Base-by-base conservation (phyloP, 2,888 invertebrate species). In the Sisyra nigra region DNA sequence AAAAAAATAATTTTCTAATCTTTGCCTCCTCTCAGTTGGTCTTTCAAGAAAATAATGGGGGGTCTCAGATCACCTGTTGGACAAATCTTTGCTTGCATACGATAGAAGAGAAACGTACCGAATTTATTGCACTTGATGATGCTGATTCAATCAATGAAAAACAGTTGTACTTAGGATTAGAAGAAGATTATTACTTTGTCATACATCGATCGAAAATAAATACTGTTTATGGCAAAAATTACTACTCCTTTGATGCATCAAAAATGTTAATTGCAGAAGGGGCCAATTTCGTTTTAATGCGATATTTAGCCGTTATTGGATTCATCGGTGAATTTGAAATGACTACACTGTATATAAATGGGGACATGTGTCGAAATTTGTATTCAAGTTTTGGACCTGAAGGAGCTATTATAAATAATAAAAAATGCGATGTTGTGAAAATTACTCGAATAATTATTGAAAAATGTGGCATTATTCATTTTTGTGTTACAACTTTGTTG, bases 11-110 rank as follows among this genome's bases (percentile, higher is more conserved):
- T 54, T 71, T 77, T 53, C 59, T 74, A 7, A 66, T 77, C 6
- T 72, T 74, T 59, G 60, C 72, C 8, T 71, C 72, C 19, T 73
- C 74, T 13, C 68, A 74, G 51, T 69, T 75, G 40, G 68, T 69
- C 34, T 64, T 68, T 44, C 65, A 71, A 52, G 71, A 68, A 30
- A 65, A 63, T 44, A 70, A 71, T 53, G 69, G 68, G 44, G 73
- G 75, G 9, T 69, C 73, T 9, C 70, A 70, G 51, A 63, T 76
- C 45, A 68, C 74, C 40, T 67, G 72, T 50, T 74, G 74, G 57
- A 58, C 72, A 46, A 72, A 74, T 50, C 60, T 64, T 47, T 69
- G 73, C 52, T 62, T 76, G 42, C 74, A 75, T 49, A 77, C 75
- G 10, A 64, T 77, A 57, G 74, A 77, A 64, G 77, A 78, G 57